Percentiles rank a stretch among this genome's conserved stretches.
Evolutionary conservation across 2,113 vertebrate species (phyloP).

Genomic region (Sinosuthora webbiana): DNA sequence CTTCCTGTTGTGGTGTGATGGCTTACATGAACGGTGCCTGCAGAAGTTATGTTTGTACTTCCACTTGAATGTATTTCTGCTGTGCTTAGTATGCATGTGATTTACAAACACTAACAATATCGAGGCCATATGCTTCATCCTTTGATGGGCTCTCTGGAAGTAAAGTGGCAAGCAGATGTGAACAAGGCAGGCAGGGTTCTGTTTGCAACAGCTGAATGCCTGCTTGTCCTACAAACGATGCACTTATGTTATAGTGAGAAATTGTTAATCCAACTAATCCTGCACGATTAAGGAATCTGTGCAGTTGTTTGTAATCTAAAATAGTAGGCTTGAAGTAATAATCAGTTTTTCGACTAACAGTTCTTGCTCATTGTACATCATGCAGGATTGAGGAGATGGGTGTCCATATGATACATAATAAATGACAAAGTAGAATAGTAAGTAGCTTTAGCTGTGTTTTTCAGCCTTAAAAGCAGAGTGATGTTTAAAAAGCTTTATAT

Average conservation of each 20-base stretch:
- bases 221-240: slow-evolving; percentile 9
- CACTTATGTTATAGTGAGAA: slow-evolving; percentile 24
- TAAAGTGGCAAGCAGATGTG: slow-evolving; percentile 39
- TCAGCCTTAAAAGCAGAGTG: not conserved
- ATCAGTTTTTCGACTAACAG: not conserved
- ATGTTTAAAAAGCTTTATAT: slow-evolving; percentile 10
- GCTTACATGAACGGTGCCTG: not conserved
- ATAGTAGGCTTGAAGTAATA: not conserved
- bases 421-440: not conserved
- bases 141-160: slow-evolving; percentile 14
- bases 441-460: slow-evolving; percentile 14
- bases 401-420: not conserved
- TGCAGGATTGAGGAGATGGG: not conserved
- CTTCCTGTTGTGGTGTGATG: not conserved
- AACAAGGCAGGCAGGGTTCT: not conserved
- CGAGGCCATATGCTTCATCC: not conserved
- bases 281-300: not conserved
- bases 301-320: not conserved
- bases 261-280: slow-evolving; percentile 39
- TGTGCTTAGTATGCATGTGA: not conserved
- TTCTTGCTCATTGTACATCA: not conserved
- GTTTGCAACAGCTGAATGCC: slow-evolving; percentile 25
- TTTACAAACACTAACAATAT: not conserved
- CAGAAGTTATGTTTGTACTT: not conserved
- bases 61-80: not conserved